phyloP scores from a whole-genome alignment of 2,797 vertebrate genomes.

The Crax fasciolata region DNA sequence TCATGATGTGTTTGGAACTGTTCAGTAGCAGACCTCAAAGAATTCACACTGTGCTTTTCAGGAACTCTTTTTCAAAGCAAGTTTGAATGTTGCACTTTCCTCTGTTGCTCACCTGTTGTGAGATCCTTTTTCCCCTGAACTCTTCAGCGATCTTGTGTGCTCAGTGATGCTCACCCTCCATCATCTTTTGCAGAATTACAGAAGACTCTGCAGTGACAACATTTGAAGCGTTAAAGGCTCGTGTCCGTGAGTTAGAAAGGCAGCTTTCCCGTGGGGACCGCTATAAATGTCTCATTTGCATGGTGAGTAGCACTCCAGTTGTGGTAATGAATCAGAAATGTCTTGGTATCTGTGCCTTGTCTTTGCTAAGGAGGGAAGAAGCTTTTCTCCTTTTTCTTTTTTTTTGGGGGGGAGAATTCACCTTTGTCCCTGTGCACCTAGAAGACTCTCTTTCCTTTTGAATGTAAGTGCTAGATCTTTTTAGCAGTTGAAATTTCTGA shows the following conservation, averaged over 20 bases:
- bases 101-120: background rate
- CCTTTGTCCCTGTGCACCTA: background rate
- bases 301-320: conserved; percentile 88
- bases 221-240: conserved; percentile 98
- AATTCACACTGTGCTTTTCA: background rate
- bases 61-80: background rate
- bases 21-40: background rate
- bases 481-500: background rate
- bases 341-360: conserved; percentile 33
- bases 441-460: background rate
- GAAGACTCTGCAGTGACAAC: conserved; percentile 98
- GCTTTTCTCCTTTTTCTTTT: background rate
- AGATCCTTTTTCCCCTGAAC: background rate
- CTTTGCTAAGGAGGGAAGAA: background rate
- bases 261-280: conserved; percentile 97
- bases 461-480: background rate
- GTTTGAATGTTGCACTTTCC: background rate
- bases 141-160: background rate
- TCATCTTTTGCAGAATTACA: conserved; percentile 89
- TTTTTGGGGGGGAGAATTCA: background rate
- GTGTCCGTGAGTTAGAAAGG: conserved; percentile 98
- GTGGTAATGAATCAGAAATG: conserved; percentile 76
- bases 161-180: conserved; percentile 49
- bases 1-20: background rate
- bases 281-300: conserved; percentile 99